Conservation (phyloP, 2,113 vertebrate species). For the Syngnathus floridae region DNA sequence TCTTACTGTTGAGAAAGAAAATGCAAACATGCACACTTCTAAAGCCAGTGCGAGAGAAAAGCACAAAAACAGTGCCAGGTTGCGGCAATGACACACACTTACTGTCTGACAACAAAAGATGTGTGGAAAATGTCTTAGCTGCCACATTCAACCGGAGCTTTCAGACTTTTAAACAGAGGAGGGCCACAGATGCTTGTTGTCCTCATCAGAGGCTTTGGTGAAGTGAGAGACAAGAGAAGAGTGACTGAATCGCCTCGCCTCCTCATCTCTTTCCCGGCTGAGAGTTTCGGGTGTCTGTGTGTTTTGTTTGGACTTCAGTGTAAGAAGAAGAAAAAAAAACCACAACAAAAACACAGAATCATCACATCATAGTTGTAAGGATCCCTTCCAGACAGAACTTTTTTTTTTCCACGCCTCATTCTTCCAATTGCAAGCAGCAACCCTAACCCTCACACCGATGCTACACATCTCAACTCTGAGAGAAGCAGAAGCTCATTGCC, state of each 20-base stretch:
- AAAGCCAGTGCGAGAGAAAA: slow-evolving; percentile 10
- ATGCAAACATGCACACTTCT: slow-evolving; percentile 8
- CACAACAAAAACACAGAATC: neutral
- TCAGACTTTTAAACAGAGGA: slow-evolving; percentile 51
- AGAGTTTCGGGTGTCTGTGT: slow-evolving; percentile 32
- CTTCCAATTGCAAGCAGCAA: slow-evolving; percentile 37
- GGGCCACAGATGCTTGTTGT: slow-evolving; percentile 52
- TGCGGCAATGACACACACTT: slow-evolving; percentile 9
- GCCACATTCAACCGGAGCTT: slow-evolving; percentile 58
- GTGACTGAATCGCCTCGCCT: slow-evolving; percentile 26
- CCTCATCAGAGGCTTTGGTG: slow-evolving; percentile 66
- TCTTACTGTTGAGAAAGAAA: slow-evolving; percentile 10
- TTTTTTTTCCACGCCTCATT: neutral
- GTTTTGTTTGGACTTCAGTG: neutral
- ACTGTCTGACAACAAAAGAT: slow-evolving; percentile 34
- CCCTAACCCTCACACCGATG: slow-evolving; percentile 23
- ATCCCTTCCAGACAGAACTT: neutral
- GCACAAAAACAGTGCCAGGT: slow-evolving; percentile 2
- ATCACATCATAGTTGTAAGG: neutral
- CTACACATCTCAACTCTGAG: slow-evolving; percentile 24
- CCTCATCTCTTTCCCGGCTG: slow-evolving; percentile 36
- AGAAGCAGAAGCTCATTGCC: slow-evolving; percentile 40
- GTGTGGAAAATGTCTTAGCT: slow-evolving; percentile 56
- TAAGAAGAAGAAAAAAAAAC: neutral
- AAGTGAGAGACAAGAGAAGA: slow-evolving; percentile 62